These are phyloP conservation scores for Megastigmus dorsalis DNA, from an alignment of 2,888 invertebrate species.

Conservation along the genomic window DNA sequence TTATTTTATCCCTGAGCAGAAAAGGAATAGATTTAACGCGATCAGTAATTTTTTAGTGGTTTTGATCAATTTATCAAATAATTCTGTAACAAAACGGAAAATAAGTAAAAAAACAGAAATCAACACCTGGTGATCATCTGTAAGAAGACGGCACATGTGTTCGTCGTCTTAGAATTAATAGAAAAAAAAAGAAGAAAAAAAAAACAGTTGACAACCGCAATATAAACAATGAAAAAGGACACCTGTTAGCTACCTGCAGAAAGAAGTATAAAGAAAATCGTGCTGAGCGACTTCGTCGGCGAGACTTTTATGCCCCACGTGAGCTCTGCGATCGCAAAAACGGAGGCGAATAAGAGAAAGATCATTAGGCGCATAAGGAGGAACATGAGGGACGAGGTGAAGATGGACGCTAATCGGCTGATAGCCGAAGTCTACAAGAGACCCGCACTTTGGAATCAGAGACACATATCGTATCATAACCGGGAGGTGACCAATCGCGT, in stretches of 20 bases:
- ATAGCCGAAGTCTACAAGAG: slow-evolving; percentile 72
- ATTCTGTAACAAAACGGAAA: too few relatives aligned
- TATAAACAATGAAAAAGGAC: too few relatives aligned
- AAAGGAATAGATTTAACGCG: too few relatives aligned
- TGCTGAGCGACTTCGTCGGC: not conserved
- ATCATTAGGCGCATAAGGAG: slow-evolving; percentile 24
- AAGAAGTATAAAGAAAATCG: not conserved
- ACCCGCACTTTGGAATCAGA: slow-evolving; percentile 73
- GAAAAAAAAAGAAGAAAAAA: too few relatives aligned
- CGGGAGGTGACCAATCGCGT: slow-evolving; percentile 72
- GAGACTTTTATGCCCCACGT: slow-evolving; percentile 26
- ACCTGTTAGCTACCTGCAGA: slow-evolving; percentile 23
- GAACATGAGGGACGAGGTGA: slow-evolving; percentile 65
- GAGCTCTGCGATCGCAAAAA: not conserved
- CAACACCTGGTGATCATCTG: too few relatives aligned
- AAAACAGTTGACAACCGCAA: too few relatives aligned
- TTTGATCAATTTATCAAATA: too few relatives aligned
- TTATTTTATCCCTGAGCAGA: too few relatives aligned
- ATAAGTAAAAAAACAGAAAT: too few relatives aligned
- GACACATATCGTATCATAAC: slow-evolving; percentile 73
- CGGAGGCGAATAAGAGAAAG: slow-evolving; percentile 8
- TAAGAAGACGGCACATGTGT: too few relatives aligned
- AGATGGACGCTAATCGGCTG: slow-evolving; percentile 72
- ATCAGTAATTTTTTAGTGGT: too few relatives aligned
- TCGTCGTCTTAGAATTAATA: too few relatives aligned